phyloP scores from a whole-genome alignment of 2,888 invertebrate genomes.

The Agrochola circellaris region DNA sequence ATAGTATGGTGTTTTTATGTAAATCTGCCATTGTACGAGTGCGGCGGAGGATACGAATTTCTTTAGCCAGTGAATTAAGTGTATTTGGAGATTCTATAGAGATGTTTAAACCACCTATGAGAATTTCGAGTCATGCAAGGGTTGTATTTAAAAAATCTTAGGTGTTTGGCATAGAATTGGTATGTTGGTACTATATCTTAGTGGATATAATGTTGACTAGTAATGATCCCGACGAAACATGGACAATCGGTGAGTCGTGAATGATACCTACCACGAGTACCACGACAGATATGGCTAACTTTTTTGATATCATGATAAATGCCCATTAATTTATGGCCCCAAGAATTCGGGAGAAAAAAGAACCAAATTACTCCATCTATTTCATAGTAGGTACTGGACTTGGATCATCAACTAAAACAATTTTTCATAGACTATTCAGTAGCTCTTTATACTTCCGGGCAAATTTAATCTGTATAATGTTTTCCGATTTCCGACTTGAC shows the following conservation, averaged over 20 bases:
- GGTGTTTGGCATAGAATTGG: not conserved
- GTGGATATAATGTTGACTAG: not conserved
- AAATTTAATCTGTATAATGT: conserved; percentile 86
- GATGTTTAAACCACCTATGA: conserved; percentile 59
- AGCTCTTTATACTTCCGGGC: conserved; percentile 71
- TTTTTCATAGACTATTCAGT: conserved; percentile 27
- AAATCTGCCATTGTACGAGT: conserved; percentile 71
- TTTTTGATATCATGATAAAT: not conserved
- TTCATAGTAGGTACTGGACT: not conserved
- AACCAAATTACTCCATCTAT: not conserved
- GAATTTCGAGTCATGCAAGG: not conserved
- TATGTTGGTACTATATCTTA: not conserved
- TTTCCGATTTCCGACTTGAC: conserved; percentile 85
- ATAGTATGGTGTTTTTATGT: conserved; percentile 75
- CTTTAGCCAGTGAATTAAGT: conserved; percentile 70
- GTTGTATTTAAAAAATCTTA: not conserved
- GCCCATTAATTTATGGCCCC: not conserved
- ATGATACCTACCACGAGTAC: not conserved
- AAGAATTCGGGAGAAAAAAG: too few relatives aligned
- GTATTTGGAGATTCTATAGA: conserved; percentile 62
- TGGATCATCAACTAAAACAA: not conserved
- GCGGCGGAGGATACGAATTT: conserved; percentile 68
- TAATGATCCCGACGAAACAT: not conserved
- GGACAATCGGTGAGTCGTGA: not conserved
- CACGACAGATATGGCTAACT: not conserved